Conservation (phyloP, 2,888 invertebrate genomes). For the Cyaniris semiargus region DNA sequence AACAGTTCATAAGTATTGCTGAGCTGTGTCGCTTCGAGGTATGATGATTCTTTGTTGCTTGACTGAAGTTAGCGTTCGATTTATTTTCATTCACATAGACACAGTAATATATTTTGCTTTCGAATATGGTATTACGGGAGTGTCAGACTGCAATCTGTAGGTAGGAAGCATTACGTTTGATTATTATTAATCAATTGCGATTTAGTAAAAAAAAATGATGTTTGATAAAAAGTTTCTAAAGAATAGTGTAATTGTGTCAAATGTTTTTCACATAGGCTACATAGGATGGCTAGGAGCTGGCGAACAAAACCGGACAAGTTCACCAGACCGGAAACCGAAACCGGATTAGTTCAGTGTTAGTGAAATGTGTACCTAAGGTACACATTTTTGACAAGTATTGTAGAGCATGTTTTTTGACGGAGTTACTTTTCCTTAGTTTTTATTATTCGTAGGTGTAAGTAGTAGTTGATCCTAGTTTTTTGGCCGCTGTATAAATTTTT, state of each 20-base stretch:
- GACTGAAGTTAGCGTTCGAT: not conserved
- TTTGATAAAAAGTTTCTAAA: conserved; percentile 15
- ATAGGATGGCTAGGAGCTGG: too few relatives aligned
- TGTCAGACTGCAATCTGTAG: not conserved
- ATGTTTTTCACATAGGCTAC: conserved; percentile 25
- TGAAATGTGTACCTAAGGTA: too few relatives aligned
- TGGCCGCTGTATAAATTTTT: too few relatives aligned
- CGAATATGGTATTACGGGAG: not conserved
- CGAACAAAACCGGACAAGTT: too few relatives aligned
- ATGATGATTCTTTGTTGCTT: not conserved
- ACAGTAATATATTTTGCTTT: not conserved
- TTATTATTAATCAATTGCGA: conserved; percentile 13
- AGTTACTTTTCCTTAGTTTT: too few relatives aligned
- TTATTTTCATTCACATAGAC: not conserved
- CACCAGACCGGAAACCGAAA: too few relatives aligned
- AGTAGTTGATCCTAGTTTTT: too few relatives aligned
- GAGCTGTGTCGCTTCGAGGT: not conserved
- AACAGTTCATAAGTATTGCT: too few relatives aligned
- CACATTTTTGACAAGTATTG: too few relatives aligned
- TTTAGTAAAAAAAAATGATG: conserved; percentile 15
- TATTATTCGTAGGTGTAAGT: too few relatives aligned
- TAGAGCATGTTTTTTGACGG: too few relatives aligned
- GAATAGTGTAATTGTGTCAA: conserved; percentile 19
- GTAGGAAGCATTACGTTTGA: conserved; percentile 4
- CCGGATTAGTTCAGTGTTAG: too few relatives aligned